Conservation (phyloP, 2,113 vertebrate genomes). For the Macheiramphus alcinus region DNA sequence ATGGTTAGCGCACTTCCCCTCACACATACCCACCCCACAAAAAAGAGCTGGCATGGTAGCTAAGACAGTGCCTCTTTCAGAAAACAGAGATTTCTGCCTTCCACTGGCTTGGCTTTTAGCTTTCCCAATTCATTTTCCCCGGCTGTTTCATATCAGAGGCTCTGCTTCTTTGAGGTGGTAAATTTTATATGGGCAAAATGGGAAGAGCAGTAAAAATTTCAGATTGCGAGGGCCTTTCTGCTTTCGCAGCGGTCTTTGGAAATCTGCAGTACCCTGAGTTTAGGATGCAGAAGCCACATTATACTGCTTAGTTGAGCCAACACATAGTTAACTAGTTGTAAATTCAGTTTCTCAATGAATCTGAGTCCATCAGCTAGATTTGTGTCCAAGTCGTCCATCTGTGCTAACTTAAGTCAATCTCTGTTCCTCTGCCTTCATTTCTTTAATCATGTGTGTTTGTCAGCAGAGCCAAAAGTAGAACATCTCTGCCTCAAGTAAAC, state of each 20-base stretch:
- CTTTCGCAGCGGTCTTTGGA: background rate
- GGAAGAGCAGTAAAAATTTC: background rate
- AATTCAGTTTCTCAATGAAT: background rate
- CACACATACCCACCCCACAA: background rate
- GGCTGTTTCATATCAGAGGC: background rate
- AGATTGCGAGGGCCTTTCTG: background rate
- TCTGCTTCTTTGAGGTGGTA: background rate
- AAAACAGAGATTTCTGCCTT: background rate
- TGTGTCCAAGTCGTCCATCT: background rate
- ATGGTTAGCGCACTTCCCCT: background rate
- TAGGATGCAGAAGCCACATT: background rate
- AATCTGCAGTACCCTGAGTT: background rate
- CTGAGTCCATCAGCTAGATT: background rate
- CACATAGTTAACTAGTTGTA: background rate
- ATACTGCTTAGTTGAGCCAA: background rate
- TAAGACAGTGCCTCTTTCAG: background rate
- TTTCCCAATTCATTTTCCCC: background rate
- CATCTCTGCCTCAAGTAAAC: background rate
- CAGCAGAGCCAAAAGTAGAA: background rate
- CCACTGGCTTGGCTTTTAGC: background rate
- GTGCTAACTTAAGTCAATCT: background rate
- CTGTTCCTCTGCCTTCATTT: background rate
- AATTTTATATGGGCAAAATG: background rate
- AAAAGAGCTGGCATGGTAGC: background rate
- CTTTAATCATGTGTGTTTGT: background rate